phyloP scores from a whole-genome alignment of 2,113 vertebrate genomes.

The Fulica atra region DNA sequence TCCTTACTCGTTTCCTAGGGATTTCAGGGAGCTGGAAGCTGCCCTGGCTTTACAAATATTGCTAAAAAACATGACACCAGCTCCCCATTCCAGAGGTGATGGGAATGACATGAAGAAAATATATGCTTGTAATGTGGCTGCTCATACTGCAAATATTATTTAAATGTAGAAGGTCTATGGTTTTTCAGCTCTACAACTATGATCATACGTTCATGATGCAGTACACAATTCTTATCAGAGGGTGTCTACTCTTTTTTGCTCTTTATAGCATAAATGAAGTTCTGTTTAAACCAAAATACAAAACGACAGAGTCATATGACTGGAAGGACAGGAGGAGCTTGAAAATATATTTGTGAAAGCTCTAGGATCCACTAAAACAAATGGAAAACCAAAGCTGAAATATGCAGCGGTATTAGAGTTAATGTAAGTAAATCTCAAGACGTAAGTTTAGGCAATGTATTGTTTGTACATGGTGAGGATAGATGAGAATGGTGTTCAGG shows the following conservation, averaged over 20 bases:
- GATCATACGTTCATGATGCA: neutral
- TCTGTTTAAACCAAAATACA: neutral
- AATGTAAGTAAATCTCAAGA: neutral
- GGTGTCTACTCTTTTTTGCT: neutral
- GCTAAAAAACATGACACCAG: neutral
- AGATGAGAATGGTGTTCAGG: neutral
- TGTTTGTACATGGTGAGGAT: rapidly evolving
- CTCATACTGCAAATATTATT: neutral
- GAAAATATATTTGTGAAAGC: neutral
- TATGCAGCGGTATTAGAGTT: neutral
- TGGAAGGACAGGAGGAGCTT: neutral
- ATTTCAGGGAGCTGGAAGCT: neutral
- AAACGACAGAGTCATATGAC: neutral
- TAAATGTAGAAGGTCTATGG: neutral
- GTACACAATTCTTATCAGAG: neutral
- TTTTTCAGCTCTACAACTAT: neutral
- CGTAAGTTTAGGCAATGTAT: neutral
- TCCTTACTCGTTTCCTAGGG: neutral
- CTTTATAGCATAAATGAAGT: neutral
- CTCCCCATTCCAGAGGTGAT: neutral
- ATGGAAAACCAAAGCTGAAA: neutral
- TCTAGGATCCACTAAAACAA: too few relatives aligned
- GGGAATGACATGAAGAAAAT: neutral
- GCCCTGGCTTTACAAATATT: neutral
- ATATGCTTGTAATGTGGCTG: rapidly evolving